Conservation (phyloP, 2,797 vertebrate species). For the Notamacropus eugenii region DNA sequence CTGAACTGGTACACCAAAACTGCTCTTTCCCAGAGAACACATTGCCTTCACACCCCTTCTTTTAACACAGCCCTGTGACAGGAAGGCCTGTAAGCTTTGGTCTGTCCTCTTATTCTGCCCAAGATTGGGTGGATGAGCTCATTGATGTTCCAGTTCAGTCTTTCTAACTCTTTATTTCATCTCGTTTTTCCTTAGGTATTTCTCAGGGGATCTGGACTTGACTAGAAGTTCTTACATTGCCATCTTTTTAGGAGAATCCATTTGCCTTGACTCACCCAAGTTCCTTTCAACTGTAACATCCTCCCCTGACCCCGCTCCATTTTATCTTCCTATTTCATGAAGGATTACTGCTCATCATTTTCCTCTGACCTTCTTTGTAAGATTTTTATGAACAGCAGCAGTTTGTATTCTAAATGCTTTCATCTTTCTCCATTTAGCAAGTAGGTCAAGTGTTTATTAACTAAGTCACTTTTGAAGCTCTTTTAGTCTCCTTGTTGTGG, state of each 20-base stretch:
- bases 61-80: background rate
- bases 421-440: background rate
- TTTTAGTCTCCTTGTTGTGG: background rate
- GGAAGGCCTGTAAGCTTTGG: background rate
- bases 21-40: background rate
- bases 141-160: background rate
- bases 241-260: background rate
- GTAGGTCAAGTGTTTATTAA: background rate
- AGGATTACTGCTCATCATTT: background rate
- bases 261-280: background rate
- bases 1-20: background rate
- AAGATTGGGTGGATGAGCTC: background rate
- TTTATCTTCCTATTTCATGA: background rate
- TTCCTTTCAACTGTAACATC: background rate
- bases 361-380: background rate
- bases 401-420: background rate
- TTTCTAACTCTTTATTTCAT: background rate
- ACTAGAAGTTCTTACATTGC: background rate
- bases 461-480: background rate
- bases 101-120: background rate
- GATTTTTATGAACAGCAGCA: background rate
- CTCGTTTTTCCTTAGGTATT: background rate
- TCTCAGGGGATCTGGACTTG: background rate
- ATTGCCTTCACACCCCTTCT: background rate
- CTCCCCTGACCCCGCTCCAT: too few species aligned